phyloP scores from a whole-genome alignment of 2,113 vertebrate genomes.

The Psophia crepitans region DNA sequence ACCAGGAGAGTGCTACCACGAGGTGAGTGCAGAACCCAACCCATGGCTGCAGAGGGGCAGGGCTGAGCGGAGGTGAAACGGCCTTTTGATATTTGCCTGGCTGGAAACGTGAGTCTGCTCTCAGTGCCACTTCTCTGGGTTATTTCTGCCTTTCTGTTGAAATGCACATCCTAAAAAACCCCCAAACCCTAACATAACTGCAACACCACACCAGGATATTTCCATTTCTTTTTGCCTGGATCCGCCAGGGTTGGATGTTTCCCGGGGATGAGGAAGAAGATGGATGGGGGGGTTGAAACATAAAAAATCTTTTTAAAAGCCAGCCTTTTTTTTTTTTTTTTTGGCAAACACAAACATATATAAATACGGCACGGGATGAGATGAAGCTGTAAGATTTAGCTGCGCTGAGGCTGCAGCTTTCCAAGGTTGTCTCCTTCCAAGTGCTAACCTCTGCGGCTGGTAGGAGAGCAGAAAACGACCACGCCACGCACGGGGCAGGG shows the following conservation, averaged over 20 bases:
- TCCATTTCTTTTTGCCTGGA: not conserved
- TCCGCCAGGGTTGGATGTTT: not conserved
- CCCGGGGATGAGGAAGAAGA: not conserved
- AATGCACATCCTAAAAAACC: not conserved
- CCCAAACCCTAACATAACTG: not conserved
- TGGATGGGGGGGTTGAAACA: not conserved
- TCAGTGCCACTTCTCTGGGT: not conserved
- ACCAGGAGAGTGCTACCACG: not conserved
- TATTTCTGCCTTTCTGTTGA: not conserved
- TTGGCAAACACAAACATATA: not conserved
- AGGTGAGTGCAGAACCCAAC: not conserved
- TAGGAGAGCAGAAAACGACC: not conserved
- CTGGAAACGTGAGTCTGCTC: not conserved
- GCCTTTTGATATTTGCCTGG: accelerated
- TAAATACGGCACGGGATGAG: not conserved
- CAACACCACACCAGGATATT: not conserved
- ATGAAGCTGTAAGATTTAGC: not conserved
- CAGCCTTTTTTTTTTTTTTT: no score
- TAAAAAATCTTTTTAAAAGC: not conserved
- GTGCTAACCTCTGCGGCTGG: not conserved
- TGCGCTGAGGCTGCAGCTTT: not conserved
- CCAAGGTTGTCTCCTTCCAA: not conserved
- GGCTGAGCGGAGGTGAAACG: not conserved
- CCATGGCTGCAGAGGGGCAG: not conserved
- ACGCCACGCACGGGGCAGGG: not conserved